Evolutionary conservation across 2,888 invertebrate species (phyloP), one percentile per base, ranked within the genome.

Genomic region (Acheta domesticus): DNA sequence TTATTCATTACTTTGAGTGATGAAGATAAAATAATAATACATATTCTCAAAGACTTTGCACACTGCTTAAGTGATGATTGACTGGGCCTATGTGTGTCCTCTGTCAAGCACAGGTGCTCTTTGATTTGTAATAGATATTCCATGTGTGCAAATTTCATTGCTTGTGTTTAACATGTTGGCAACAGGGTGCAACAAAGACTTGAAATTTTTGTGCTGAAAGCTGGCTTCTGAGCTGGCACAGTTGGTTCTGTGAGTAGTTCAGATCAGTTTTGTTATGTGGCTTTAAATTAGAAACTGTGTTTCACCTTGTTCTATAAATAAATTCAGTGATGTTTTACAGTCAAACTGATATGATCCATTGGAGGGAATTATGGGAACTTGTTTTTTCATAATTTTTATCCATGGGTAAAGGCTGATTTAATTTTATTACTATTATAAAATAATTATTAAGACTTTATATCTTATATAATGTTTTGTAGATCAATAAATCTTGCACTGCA

Each of bases 401-500:
- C 62, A 23, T 75, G 75, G 75, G 20, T 75, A 75, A 75, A 75
- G 75, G 75, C 49, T 80, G 49, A 74, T 80, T 49, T 78, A 50
- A 78, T 78, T 78, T n/a, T 78, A 78, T 74, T 78, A 36, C 36
- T 36, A 78, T 74, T 36, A 74, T 21, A 23, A 74, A 75, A 23
- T 75, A 75, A 75, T n/a, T 62, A 62, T 62, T 62, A 62, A 62
- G 62, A 62, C 62, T 62, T 62, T 62, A 62, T 62, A 62, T 62
- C 62, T 62, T 75, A 75, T 23, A 75, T 75, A 23, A 75, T 75
- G 20, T 75, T 75, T 80, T 75, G 80, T 74, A 80, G 50, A 75
- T 78, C 48, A 80, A 76, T 78, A 75, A 78, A 80, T 76, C 76
- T 78, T 77, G 80, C 80, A 80, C 80, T 80, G 80, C 80, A 80